Evolutionary conservation across 64 coral and sea anemone genomes (phyloP), one percentile per base, ranked within the genome.

Genomic region (Montipora sp.): DNA sequence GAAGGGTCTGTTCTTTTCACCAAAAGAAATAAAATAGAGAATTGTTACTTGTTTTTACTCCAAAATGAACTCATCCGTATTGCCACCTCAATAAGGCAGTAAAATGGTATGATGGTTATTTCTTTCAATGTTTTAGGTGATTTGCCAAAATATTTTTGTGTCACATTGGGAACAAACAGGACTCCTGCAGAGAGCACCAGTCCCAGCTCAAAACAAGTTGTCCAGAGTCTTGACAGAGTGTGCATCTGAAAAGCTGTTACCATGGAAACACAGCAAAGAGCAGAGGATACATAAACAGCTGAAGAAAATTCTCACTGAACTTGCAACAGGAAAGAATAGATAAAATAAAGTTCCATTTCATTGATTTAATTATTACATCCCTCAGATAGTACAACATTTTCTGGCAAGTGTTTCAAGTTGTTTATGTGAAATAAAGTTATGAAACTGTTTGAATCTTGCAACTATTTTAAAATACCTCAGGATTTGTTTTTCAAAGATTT

Each of bases 221-320:
- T 80, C 78, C 49, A 68, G 92, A 55, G 43, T 89, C 19, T 51
- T 98, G 2, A 51, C 58, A 16, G 58, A 94, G 75, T 98, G 95
- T 83, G 43, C 51, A 75, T 83, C 92, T 22, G 92, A 91, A 91
- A 88, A 13, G 1, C 71, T 72, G 84, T 84, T 92, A 47, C 95
- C 95, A 85, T 98, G 95, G 95, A 94, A 90, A 91, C 82, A 57
- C 78, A 77, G 23, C 47, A 98, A 98, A 92, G 45, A 22, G 18
- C 58, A 85, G 8, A 87, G 53, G 21, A 77, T 92, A 66, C 23
- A 60, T 12, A 68, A 75, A 45, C 51, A 47, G 75, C 90, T 92
- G 4, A 75, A 60, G 22, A 77, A 47, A 77, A 75, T 89, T 46
- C 72, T 89, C 48, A 58, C 87, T 4, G 71, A 75, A 49, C 58